Conservation (phyloP, 2,113 vertebrate species). For the Tachysurus fulvidraco region DNA sequence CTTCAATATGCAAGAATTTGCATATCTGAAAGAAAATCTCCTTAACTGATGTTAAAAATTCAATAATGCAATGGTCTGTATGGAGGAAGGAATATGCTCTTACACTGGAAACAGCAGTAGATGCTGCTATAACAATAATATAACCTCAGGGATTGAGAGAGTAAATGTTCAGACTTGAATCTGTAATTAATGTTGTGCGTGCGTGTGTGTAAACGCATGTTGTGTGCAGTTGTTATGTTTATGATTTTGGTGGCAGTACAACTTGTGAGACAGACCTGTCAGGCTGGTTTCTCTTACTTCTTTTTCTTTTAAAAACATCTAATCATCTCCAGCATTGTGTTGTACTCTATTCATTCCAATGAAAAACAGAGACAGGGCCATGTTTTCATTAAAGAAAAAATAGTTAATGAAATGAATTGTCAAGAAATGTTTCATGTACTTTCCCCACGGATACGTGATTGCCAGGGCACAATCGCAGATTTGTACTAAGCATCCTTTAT, state of each 20-base stretch:
- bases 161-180: neutral
- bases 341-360: neutral
- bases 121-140: neutral
- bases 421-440: neutral
- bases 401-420: too few relatives aligned
- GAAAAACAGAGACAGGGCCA: neutral
- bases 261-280: slow-evolving; percentile 41
- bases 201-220: too few relatives aligned
- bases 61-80: neutral
- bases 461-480: neutral
- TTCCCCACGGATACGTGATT: neutral
- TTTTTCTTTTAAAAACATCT: neutral
- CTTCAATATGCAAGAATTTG: neutral
- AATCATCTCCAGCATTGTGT: neutral
- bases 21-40: neutral
- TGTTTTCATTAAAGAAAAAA: neutral
- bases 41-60: neutral
- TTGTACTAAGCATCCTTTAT: neutral
- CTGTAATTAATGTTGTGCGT: neutral
- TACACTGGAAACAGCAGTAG: neutral
- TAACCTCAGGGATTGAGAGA: neutral
- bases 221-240: slow-evolving; percentile 31
- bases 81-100: neutral
- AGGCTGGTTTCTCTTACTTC: slow-evolving; percentile 53
- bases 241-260: slow-evolving; percentile 35